These are phyloP conservation scores for Eueides isabella DNA, from an alignment of 1,140 invertebrate genomes.

Conservation along the genomic window DNA sequence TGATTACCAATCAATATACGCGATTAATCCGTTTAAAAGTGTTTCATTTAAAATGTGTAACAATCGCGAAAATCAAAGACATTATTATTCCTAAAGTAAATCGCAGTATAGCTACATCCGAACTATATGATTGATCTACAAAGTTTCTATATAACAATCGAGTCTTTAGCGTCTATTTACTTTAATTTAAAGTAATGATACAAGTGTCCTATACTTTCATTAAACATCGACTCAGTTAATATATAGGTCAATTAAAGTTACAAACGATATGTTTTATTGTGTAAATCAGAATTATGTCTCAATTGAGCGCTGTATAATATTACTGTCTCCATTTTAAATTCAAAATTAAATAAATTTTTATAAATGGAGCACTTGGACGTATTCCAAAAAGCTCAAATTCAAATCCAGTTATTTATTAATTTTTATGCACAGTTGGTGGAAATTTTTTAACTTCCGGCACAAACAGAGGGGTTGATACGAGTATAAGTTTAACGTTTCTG, in stretches of 20 bases:
- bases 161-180: neutral
- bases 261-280: neutral
- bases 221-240: neutral
- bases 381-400: neutral
- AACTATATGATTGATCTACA: neutral
- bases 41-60: no score
- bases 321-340: neutral
- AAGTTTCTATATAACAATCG: neutral
- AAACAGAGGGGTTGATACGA: no score
- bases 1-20: no score
- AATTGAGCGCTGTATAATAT: neutral
- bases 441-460: no score
- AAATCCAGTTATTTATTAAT: neutral
- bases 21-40: no score
- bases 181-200: neutral
- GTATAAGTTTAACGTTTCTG: no score
- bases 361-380: neutral
- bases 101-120: neutral
- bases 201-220: neutral
- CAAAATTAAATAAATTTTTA: neutral
- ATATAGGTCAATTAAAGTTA: neutral
- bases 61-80: no score
- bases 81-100: no score
- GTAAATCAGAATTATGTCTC: neutral
- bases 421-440: neutral